These are phyloP conservation scores for Brachylomia viminalis DNA, from an alignment of 2,888 invertebrate genomes.

Conservation along the genomic window DNA sequence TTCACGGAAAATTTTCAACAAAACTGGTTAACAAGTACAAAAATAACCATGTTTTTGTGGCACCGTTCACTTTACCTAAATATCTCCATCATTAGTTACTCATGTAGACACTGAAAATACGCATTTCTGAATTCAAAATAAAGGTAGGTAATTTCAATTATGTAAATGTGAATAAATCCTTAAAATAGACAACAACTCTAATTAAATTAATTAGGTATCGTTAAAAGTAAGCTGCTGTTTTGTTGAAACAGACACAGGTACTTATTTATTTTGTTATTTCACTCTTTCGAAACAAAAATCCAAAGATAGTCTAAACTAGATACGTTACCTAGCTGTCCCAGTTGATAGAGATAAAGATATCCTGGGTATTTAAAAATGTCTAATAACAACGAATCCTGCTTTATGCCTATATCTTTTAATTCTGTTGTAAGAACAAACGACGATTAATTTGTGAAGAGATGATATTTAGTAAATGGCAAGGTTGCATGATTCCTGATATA, in stretches of 20 bases:
- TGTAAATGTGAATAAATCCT: neutral
- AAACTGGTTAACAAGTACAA: neutral
- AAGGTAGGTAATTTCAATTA: neutral
- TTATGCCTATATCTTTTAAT: slow-evolving; percentile 29
- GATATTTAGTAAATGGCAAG: slow-evolving; percentile 18
- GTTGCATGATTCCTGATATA: neutral
- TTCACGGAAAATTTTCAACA: slow-evolving; percentile 24
- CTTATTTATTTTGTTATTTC: neutral
- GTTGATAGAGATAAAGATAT: slow-evolving; percentile 1
- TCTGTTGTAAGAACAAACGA: slow-evolving; percentile 22
- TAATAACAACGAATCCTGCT: slow-evolving; percentile 19
- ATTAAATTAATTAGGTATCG: neutral
- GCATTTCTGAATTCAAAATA: neutral
- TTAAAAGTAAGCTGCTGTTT: neutral
- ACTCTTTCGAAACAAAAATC: slow-evolving; percentile 6
- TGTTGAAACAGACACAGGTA: neutral
- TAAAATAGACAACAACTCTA: slow-evolving; percentile 4
- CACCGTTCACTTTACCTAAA: slow-evolving; percentile 39
- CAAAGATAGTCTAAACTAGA: neutral
- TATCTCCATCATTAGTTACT: neutral
- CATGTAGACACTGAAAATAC: slow-evolving; percentile 2
- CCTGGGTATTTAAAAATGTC: neutral
- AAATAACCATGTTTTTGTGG: slow-evolving; percentile 23
- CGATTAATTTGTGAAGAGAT: slow-evolving; percentile 15
- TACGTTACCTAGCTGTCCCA: neutral